These are phyloP conservation scores for Entomyzon cyanotis DNA, from an alignment of 2,113 vertebrate genomes.

Conservation along the genomic window DNA sequence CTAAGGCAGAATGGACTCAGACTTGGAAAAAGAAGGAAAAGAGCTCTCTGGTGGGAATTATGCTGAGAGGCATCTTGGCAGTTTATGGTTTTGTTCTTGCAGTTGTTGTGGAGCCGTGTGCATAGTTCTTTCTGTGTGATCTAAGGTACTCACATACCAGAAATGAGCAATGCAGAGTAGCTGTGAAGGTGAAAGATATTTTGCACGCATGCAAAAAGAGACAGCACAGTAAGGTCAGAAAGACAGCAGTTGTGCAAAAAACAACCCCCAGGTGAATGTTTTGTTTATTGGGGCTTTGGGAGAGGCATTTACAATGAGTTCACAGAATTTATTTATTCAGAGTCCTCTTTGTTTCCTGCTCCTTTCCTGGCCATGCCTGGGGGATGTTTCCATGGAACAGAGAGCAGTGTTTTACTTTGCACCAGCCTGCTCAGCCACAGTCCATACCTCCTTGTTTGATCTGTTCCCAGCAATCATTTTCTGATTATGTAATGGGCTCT, in stretches of 20 bases:
- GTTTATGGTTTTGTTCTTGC: background rate
- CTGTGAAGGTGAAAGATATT: background rate
- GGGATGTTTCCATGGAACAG: background rate
- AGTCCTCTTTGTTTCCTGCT: slow-evolving; percentile 46
- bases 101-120: background rate
- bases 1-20: background rate
- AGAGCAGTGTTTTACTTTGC: background rate
- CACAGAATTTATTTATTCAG: slow-evolving; percentile 30
- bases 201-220: background rate
- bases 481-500: background rate
- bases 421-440: background rate
- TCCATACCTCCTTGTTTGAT: background rate
- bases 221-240: background rate
- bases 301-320: background rate
- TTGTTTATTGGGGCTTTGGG: background rate
- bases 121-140: background rate
- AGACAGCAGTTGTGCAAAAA: background rate
- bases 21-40: background rate
- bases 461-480: background rate
- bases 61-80: background rate
- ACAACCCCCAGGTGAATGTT: background rate
- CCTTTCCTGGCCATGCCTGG: background rate
- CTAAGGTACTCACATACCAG: background rate
- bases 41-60: background rate
- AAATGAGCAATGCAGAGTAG: background rate